Evolutionary conservation across 2,797 vertebrate species (phyloP).

Genomic region (Tapera naevia): DNA sequence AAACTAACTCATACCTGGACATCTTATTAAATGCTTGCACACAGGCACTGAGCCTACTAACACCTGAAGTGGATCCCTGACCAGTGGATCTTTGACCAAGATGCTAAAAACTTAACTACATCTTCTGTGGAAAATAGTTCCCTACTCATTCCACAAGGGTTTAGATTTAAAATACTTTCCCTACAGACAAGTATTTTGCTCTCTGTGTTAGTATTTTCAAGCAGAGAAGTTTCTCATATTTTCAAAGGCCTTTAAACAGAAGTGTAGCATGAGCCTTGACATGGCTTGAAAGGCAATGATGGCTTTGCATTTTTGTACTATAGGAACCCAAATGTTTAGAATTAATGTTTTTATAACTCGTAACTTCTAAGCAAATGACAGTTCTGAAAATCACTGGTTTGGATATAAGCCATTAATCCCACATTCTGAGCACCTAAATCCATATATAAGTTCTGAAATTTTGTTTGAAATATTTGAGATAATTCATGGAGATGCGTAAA

Average conservation of each 20-base stretch:
- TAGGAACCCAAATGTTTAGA: not conserved
- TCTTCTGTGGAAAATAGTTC: not conserved
- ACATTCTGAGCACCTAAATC: not conserved
- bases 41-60: not conserved
- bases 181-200: not conserved
- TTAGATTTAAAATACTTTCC: not conserved
- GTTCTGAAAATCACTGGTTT: not conserved
- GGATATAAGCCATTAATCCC: conserved; percentile 1
- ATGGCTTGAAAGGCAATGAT: not conserved
- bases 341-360: not conserved
- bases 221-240: not conserved
- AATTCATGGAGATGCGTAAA: not conserved
- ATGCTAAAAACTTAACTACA: not conserved
- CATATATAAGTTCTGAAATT: not conserved
- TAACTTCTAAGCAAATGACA: not conserved
- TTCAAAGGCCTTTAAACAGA: not conserved
- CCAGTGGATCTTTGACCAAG: not conserved
- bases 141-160: not conserved
- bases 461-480: not conserved
- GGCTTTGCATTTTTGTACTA: not conserved
- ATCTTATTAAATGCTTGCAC: not conserved
- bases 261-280: not conserved
- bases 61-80: accelerated
- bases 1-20: not conserved
- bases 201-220: not conserved